phyloP scores from a whole-genome alignment of 2,113 vertebrate species.

The Sander lucioperca region DNA sequence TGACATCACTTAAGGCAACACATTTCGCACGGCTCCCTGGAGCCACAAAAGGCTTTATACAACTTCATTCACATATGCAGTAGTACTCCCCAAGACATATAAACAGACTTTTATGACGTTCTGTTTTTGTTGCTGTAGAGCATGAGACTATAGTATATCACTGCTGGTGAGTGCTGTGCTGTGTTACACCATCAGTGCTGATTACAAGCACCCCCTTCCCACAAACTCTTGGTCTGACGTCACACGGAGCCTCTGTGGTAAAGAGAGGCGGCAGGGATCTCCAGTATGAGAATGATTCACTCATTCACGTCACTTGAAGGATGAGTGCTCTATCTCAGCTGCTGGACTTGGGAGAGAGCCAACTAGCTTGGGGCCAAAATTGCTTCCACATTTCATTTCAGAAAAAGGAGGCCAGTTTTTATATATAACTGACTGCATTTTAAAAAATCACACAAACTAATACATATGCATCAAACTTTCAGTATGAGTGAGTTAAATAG shows the following conservation, averaged over 20 bases:
- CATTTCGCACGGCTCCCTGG: neutral
- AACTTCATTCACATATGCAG: neutral
- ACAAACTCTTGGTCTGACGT: conserved; percentile 56
- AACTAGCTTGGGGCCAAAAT: conserved; percentile 60
- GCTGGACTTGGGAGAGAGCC: conserved; percentile 58
- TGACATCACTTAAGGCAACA: neutral
- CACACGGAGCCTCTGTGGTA: conserved; percentile 57
- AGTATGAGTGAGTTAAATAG: neutral
- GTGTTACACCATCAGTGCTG: conserved; percentile 37
- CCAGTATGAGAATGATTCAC: conserved; percentile 43
- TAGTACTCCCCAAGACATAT: neutral
- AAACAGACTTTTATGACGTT: neutral
- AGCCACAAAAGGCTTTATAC: neutral
- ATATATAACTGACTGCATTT: neutral
- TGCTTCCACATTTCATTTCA: conserved; percentile 76
- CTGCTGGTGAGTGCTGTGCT: conserved; percentile 1
- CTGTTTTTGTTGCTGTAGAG: neutral
- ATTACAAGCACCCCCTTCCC: conserved; percentile 37
- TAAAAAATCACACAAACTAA: neutral
- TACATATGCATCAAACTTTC: conserved; percentile 13
- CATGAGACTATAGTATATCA: neutral
- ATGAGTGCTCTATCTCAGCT: conserved; percentile 70
- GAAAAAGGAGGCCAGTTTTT: conserved; percentile 33
- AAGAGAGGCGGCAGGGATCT: conserved; percentile 58
- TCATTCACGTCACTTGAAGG: conserved; percentile 58